Percentiles rank a stretch among this genome's conserved stretches.
Conservation (phyloP, 2,888 invertebrate genomes). For the Acleris holmiana region DNA sequence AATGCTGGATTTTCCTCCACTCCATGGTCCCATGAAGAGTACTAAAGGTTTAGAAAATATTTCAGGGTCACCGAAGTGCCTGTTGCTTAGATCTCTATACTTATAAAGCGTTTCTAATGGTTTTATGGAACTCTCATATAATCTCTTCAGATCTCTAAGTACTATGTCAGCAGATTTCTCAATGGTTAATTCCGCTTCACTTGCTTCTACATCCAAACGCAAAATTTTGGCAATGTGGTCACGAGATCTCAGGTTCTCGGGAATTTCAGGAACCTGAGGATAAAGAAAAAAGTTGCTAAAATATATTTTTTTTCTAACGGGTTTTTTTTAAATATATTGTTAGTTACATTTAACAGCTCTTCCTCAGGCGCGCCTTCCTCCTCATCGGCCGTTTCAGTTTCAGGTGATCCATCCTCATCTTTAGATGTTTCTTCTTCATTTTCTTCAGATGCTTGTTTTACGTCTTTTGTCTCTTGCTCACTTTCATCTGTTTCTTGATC, state of each 20-base stretch:
- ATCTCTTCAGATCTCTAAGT: slow-evolving; percentile 92
- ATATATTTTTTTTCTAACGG: too few relatives aligned
- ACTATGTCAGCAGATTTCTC: slow-evolving; percentile 91
- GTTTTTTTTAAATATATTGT: too few relatives aligned
- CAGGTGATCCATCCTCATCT: slow-evolving; percentile 53
- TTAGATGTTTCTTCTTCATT: slow-evolving; percentile 49
- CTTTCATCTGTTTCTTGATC: slow-evolving; percentile 40
- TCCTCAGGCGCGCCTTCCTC: slow-evolving; percentile 86
- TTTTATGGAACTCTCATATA: slow-evolving; percentile 94
- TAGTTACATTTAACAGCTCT: slow-evolving; percentile 85
- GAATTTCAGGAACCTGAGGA: slow-evolving; percentile 89
- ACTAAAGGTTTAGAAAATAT: slow-evolving; percentile 97
- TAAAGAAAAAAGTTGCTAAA: slow-evolving; percentile 4
- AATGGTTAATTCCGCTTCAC: slow-evolving; percentile 88
- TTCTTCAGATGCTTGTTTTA: slow-evolving; percentile 38
- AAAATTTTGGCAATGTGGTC: slow-evolving; percentile 92
- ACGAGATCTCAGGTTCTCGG: slow-evolving; percentile 90
- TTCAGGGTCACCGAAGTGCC: slow-evolving; percentile 96
- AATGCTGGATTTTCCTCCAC: slow-evolving; percentile 97
- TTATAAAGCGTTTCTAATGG: slow-evolving; percentile 96
- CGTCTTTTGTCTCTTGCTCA: slow-evolving; percentile 57
- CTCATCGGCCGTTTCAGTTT: slow-evolving; percentile 52
- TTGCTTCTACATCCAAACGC: slow-evolving; percentile 90
- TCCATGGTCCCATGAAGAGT: slow-evolving; percentile 98
- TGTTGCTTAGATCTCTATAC: slow-evolving; percentile 95